A percentile compares a stretch with the other conserved stretches of the same genome.
Conservation (phyloP, 2,113 vertebrate species). For the Grammomys surdaster region DNA sequence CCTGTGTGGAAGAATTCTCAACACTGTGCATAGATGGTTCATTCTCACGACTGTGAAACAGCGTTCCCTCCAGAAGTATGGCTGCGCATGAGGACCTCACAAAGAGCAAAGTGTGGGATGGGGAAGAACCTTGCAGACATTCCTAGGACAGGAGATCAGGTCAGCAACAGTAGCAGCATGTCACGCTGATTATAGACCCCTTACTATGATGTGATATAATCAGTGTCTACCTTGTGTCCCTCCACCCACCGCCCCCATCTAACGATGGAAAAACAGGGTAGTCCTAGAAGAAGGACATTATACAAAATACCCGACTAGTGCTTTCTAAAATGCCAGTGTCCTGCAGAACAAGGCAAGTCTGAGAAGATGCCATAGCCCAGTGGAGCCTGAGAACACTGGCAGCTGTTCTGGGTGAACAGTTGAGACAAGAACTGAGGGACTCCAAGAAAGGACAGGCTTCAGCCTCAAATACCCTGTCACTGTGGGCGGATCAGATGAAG, state of each 20-base stretch:
- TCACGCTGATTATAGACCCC: rapidly evolving
- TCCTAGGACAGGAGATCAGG: not conserved
- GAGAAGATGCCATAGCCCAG: not conserved
- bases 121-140: not conserved
- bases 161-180: not conserved
- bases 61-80: no score
- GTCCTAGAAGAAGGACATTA: not conserved
- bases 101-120: no score
- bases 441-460: not conserved
- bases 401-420: not conserved
- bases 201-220: not conserved
- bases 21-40: no score
- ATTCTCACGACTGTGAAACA: not conserved
- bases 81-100: not conserved
- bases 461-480: not conserved
- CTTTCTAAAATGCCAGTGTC: not conserved
- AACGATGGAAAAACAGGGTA: not conserved
- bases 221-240: not conserved
- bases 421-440: not conserved
- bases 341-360: not conserved
- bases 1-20: not conserved
- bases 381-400: not conserved
- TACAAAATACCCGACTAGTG: not conserved
- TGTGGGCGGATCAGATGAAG: not conserved
- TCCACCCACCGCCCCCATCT: not conserved